phyloP scores from a whole-genome alignment of 2,113 vertebrate species.

The Megaceryle maxima region DNA sequence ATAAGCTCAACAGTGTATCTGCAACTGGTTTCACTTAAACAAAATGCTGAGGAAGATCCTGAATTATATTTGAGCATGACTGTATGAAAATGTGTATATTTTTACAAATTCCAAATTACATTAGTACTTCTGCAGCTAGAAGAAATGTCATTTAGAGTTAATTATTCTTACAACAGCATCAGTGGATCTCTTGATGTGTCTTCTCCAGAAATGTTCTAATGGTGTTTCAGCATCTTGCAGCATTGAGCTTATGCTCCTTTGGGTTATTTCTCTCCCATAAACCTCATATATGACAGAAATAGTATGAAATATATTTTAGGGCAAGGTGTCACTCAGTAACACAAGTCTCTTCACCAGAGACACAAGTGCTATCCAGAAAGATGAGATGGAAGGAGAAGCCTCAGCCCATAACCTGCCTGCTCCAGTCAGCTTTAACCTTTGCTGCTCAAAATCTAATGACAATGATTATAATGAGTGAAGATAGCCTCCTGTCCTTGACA shows the following conservation, averaged over 20 bases:
- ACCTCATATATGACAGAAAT: neutral
- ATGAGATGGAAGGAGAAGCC: neutral
- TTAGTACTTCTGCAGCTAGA: neutral
- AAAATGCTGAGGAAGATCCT: neutral
- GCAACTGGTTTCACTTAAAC: neutral
- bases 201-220: neutral
- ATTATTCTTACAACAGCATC: neutral
- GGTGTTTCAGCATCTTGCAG: neutral
- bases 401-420: neutral
- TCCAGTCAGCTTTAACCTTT: neutral
- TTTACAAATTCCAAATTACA: neutral
- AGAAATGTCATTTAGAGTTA: neutral
- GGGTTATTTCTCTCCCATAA: neutral
- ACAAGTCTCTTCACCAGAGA: neutral
- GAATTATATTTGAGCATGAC: neutral
- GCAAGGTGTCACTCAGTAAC: neutral
- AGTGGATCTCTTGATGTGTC: neutral
- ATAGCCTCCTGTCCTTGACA: neutral
- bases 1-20: neutral
- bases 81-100: neutral
- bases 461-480: neutral
- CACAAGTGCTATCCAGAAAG: neutral
- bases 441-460: neutral
- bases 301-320: neutral
- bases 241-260: neutral